Conservation (phyloP, 2,113 vertebrate species). For the Cacatua alba region DNA sequence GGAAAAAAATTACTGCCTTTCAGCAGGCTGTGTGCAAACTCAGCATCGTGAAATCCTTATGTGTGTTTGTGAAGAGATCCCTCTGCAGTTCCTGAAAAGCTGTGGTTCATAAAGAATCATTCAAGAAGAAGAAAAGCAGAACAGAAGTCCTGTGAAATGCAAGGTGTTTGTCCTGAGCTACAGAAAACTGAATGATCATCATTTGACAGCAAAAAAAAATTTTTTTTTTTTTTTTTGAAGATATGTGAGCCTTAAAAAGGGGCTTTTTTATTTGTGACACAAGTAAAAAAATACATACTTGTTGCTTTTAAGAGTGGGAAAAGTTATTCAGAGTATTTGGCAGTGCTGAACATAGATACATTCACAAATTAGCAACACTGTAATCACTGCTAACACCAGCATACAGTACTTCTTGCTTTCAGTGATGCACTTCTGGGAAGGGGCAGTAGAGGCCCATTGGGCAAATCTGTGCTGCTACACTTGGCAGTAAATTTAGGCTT, state of each 20-base stretch:
- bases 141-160: neutral
- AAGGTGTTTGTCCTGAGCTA: neutral
- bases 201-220: neutral
- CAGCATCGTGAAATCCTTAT: neutral
- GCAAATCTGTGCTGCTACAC: neutral
- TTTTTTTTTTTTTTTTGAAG: neutral
- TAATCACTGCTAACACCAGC: neutral
- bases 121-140: neutral
- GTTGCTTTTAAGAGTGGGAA: neutral
- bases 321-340: neutral
- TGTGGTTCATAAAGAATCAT: neutral
- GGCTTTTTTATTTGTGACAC: neutral
- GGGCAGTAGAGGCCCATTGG: neutral
- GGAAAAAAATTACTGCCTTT: neutral
- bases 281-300: neutral
- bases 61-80: neutral
- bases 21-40: neutral
- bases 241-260: fast-evolving
- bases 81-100: neutral
- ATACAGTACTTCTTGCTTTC: neutral
- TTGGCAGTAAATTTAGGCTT: neutral
- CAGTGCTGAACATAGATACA: neutral
- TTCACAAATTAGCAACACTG: neutral
- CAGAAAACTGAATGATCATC: neutral
- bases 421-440: neutral